Evolutionary conservation across 2,888 invertebrate species (phyloP).

Genomic region (Eilema sororculum): DNA sequence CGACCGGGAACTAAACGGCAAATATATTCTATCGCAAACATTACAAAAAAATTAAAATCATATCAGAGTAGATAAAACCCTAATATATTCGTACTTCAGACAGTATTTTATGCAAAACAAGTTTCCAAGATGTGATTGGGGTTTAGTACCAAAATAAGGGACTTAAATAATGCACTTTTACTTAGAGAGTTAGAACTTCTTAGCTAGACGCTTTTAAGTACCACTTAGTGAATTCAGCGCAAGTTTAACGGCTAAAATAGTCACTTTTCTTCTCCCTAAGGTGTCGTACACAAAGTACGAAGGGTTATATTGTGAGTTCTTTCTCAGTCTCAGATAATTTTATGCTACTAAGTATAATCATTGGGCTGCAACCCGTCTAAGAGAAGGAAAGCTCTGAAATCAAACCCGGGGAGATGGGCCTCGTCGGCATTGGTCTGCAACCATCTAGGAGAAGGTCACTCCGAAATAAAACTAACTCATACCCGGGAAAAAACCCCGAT

Average conservation of each 20-base stretch:
- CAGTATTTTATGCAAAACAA: background rate
- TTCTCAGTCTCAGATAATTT: no score
- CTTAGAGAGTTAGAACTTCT: background rate
- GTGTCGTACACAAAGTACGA: background rate
- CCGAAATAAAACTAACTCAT: no score
- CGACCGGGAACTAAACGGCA: no score
- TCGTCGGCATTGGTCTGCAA: no score
- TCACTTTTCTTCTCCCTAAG: background rate
- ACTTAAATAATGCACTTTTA: background rate
- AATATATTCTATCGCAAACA: no score
- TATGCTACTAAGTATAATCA: no score
- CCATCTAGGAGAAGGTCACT: no score
- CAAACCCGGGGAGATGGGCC: no score
- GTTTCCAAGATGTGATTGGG: background rate
- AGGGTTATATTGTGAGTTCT: background rate
- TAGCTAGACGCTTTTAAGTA: background rate
- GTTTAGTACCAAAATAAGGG: background rate
- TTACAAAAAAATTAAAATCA: no score
- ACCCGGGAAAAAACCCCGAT: no score
- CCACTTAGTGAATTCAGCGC: background rate
- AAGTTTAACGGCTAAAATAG: conserved; percentile 2
- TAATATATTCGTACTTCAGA: background rate
- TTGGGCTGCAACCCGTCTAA: no score
- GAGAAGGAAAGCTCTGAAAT: no score
- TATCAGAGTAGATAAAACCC: background rate